Evolutionary conservation across 2,113 vertebrate species (phyloP), one percentile per base, ranked within the genome.

Genomic region (Cyanocitta stelleri): DNA sequence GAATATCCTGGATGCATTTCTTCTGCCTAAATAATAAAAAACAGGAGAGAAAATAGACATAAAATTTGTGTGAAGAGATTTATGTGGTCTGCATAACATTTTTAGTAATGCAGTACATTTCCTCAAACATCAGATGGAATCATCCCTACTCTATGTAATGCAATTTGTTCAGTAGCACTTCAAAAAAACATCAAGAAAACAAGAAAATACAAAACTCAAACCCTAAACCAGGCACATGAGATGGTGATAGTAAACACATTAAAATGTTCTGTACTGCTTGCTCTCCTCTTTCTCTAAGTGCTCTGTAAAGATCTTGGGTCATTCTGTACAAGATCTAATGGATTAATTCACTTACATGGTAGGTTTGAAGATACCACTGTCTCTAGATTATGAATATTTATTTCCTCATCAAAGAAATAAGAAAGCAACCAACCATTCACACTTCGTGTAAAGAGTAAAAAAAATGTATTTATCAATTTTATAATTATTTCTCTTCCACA

Each of bases 1-100:
- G 99, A 99, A 97, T 99, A 99, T 81, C 98, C 98, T 54, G 98
- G 98, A 27, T 90, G 96, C 91, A 99, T 97, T 94, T 99, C 99
- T 98, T 99, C 99, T 73, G 97, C 99, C 99, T 99, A 97, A 89
- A 96, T 92, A 94, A 93, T 44, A 86, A 93, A 93, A 96, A 92
- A 74, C 56, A 86, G 72, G 84, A 93, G 96, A 97, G 82, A 93
- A 96, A 73, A 92, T 6, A 95, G 85, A 95, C n/a, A 79, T 89
- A 67, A 95, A 85, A 43, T 64, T 68, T 89, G 69, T 12, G 64
- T 46, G 48, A 85, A 89, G 62, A 90, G 67, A 93, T 82, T 63
- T 68, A 62, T 76, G 63, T 58, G 44, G 54, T 92, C 52, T 93
- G 79, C 35, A 41, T 43, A 94, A 83, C 39, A 66, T 75, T 79